These are phyloP conservation scores for Cynaeus angustus DNA, from an alignment of 2,888 invertebrate species.

Conservation along the genomic window DNA sequence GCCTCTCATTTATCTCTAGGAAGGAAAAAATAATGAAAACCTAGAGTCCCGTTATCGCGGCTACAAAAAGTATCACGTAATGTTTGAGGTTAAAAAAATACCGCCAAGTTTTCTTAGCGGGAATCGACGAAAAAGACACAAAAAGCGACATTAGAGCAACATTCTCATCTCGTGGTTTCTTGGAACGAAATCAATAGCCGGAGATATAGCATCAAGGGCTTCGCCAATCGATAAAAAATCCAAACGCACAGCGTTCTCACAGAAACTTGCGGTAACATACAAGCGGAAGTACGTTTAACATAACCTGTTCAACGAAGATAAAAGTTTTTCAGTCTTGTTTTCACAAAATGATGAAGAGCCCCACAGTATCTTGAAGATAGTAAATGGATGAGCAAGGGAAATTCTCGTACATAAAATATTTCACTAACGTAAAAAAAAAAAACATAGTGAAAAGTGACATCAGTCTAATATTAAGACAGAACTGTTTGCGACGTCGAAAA, in stretches of 20 bases:
- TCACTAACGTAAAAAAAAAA: not conserved
- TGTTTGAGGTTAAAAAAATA: not conserved
- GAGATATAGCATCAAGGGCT: not conserved
- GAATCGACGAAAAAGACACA: not conserved
- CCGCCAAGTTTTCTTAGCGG: conserved; percentile 6
- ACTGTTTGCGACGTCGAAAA: not conserved
- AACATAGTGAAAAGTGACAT: not conserved
- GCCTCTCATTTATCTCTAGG: too few species aligned
- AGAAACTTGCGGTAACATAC: not conserved
- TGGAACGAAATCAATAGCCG: conserved; percentile 15
- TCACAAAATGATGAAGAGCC: conserved; percentile 33
- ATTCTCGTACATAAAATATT: conserved; percentile 43
- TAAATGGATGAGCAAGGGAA: conserved; percentile 24
- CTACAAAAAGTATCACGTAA: too few species aligned
- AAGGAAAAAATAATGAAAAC: too few species aligned
- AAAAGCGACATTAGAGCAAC: conserved; percentile 4
- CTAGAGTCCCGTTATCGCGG: too few species aligned
- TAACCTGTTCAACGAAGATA: conserved; percentile 23
- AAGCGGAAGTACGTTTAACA: conserved; percentile 22
- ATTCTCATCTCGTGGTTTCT: conserved; percentile 10
- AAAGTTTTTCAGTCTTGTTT: conserved; percentile 24
- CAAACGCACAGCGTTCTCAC: not conserved
- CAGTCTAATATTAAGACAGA: not conserved
- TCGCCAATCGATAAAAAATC: not conserved
- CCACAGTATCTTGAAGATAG: conserved; percentile 34